Conservation (phyloP, 2,888 invertebrate genomes). For the Thymelicus sylvestris region DNA sequence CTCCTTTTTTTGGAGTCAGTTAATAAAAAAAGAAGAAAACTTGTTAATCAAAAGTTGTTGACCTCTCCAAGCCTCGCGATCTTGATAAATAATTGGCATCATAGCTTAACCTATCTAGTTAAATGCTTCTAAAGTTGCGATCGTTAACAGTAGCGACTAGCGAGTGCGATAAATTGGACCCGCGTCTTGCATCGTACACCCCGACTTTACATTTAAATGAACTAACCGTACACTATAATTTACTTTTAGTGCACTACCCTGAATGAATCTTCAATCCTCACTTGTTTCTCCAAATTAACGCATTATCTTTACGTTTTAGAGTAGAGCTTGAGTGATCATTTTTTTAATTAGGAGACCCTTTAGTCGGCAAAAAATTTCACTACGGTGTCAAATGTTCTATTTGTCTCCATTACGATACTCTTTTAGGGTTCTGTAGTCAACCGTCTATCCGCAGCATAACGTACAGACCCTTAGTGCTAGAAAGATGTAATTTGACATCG, state of each 20-base stretch:
- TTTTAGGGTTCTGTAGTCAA: too few relatives aligned
- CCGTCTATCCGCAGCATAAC: too few relatives aligned
- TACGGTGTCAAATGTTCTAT: too few relatives aligned
- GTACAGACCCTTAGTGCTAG: too few relatives aligned
- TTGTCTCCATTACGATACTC: too few relatives aligned
- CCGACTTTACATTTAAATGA: slow-evolving; percentile 53
- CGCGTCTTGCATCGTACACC: slow-evolving; percentile 39
- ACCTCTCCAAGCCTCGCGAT: neutral
- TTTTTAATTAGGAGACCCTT: too few relatives aligned
- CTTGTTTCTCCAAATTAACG: neutral
- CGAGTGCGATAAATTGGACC: slow-evolving; percentile 29
- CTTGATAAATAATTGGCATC: slow-evolving; percentile 29
- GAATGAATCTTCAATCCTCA: slow-evolving; percentile 12
- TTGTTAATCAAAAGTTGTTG: neutral
- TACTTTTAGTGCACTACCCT: slow-evolving; percentile 18
- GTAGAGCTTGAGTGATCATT: too few relatives aligned
- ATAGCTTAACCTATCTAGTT: slow-evolving; percentile 29
- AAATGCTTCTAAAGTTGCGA: slow-evolving; percentile 35
- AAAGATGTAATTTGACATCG: too few relatives aligned
- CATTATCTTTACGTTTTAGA: neutral
- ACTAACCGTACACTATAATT: slow-evolving; percentile 24
- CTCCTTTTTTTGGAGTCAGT: too few relatives aligned
- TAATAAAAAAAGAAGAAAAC: neutral
- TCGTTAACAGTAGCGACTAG: slow-evolving; percentile 34
- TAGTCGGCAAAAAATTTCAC: too few relatives aligned